Base-by-base conservation (phyloP, 2,797 vertebrate species). In the Mormyrus proboscirostris region DNA sequence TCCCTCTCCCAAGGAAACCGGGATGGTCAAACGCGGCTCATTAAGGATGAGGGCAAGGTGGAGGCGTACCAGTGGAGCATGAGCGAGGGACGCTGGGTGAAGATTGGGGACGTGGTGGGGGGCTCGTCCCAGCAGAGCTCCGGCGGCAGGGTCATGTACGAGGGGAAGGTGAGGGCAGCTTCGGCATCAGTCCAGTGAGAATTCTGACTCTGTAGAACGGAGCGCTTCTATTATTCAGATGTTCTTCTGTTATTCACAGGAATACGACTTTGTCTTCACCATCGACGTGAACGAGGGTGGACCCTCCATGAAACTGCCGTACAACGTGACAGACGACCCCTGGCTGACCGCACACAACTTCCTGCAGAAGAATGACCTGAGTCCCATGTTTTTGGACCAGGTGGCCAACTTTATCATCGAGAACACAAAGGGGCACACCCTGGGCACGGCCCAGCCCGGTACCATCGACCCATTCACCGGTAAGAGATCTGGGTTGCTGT, bases 351-450 rank as follows among this genome's bases (percentile, higher is more conserved):
- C 99, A 0, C 98, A 99, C 93, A 98, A 98, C 95, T 99, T 99
- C 92, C 93, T 99, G 88, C 96, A 99, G 94, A 99, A 96, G 94
- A 99, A 99, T 90, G 97, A 99, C 93, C 94, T 99, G 82, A 99
- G 97, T 93, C 96, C 98, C 49, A 97, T 97, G 97, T 99, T 99
- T 94, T 95, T 99, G 86, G 98, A 99, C 96, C 98, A 99, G 91
- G 99, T 99, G 90, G 99, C 98, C 91, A 98, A 99, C 92, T 99
- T 99, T 93, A 99, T 99, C 90, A 97, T 99, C 4, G 97, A 99
- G 91, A 99, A 99, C 93, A 98, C 98, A 51, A 98, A 97, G 94
- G 98, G 97, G 49, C 97, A 97, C 86, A 96, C 94, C 2, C 88
- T 98, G 53, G 95, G 96, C 89, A 92, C 93, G 79, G 94, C 95